These are phyloP conservation scores for Epirrhoe alternata DNA, from an alignment of 2,888 invertebrate genomes.

Conservation along the genomic window DNA sequence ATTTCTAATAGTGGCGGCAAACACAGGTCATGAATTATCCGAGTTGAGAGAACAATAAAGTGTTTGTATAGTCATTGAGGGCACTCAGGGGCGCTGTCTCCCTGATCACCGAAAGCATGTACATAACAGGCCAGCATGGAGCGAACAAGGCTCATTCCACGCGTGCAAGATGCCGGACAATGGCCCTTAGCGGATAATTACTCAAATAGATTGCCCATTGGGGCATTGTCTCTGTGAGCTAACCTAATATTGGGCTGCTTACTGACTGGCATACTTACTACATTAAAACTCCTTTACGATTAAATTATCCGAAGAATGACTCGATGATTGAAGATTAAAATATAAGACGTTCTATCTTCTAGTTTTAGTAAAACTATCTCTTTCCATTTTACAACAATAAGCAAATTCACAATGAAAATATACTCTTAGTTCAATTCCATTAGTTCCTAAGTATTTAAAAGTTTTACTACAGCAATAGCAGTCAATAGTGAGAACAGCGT, in stretches of 20 bases:
- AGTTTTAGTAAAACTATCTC: no score
- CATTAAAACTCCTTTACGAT: constrained; percentile 46
- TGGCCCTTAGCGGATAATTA: constrained; percentile 84
- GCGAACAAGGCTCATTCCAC: constrained; percentile 81
- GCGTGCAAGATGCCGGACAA: constrained; percentile 83
- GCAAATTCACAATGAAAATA: constrained; percentile 17
- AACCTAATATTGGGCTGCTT: constrained; percentile 71
- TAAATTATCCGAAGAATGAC: constrained; percentile 24
- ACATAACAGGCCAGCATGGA: constrained; percentile 70
- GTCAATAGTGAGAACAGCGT: constrained; percentile 24
- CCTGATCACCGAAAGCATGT: constrained; percentile 71
- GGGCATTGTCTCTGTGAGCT: constrained; percentile 78
- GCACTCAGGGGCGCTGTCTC: constrained; percentile 66
- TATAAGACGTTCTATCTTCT: no score
- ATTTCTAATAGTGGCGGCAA: constrained; percentile 40
- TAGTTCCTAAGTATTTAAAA: constrained; percentile 36
- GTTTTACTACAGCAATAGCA: constrained; percentile 38
- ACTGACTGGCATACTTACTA: constrained; percentile 62
- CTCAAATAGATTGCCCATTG: constrained; percentile 85
- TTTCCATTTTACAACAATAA: background rate
- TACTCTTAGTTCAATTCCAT: constrained; percentile 35
- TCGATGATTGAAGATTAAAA: no score
- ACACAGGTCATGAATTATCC: constrained; percentile 52
- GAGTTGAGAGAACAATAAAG: constrained; percentile 59
- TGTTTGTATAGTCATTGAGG: constrained; percentile 67